Percentiles rank a stretch among this genome's conserved stretches.
phyloP scores from a whole-genome alignment of 2,888 invertebrate species.

The Scaptomyza parva region DNA sequence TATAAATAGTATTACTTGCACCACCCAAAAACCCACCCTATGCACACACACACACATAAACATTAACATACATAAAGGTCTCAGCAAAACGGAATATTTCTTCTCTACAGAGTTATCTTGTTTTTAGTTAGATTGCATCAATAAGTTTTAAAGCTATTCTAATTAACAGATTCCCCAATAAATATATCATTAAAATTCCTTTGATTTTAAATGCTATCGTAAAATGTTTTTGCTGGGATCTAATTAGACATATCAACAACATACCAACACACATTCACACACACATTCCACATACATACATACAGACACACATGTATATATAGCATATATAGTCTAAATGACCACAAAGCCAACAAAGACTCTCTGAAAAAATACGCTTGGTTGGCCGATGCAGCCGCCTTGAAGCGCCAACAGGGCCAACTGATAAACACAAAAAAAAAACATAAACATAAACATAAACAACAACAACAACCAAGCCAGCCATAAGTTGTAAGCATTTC shows the following conservation, averaged over 20 bases:
- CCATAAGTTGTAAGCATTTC: slow-evolving; percentile 83
- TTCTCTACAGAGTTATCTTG: not conserved
- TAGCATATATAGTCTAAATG: slow-evolving; percentile 52
- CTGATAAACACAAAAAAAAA: slow-evolving; percentile 36
- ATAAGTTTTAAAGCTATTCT: not conserved
- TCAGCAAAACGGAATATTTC: slow-evolving; percentile 2
- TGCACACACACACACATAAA: slow-evolving; percentile 21
- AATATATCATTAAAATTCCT: slow-evolving; percentile 11
- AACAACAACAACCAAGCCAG: slow-evolving; percentile 61
- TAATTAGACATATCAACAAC: slow-evolving; percentile 41
- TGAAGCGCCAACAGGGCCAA: slow-evolving; percentile 40
- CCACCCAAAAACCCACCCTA: slow-evolving; percentile 17
- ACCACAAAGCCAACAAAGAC: slow-evolving; percentile 85
- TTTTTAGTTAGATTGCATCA: not conserved
- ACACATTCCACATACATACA: slow-evolving; percentile 10
- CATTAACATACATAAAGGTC: slow-evolving; percentile 10
- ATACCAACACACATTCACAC: slow-evolving; percentile 20
- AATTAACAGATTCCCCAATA: not conserved
- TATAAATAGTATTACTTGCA: slow-evolving; percentile 75
- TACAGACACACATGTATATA: slow-evolving; percentile 20
- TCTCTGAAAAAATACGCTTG: slow-evolving; percentile 75
- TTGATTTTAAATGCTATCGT: slow-evolving; percentile 7
- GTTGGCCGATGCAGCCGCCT: slow-evolving; percentile 42
- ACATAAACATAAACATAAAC: slow-evolving; percentile 13
- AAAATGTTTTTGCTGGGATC: slow-evolving; percentile 39